Conservation (phyloP, 2,888 invertebrate genomes). For the Phortica magna region DNA sequence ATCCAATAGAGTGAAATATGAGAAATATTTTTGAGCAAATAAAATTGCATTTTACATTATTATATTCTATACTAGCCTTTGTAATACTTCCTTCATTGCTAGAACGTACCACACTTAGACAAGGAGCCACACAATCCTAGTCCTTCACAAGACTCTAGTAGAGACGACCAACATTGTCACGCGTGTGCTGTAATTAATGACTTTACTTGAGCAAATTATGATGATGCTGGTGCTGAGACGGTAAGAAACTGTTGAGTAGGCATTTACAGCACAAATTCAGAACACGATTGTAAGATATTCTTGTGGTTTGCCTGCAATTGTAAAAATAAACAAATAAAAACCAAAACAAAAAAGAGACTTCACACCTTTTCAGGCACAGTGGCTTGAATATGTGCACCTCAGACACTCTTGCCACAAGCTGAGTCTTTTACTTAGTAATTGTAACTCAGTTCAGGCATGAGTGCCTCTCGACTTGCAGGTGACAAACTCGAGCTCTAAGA, state of each 20-base stretch:
- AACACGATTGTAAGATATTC: constrained; percentile 4
- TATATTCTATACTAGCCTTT: too few relatives aligned
- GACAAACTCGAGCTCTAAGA: constrained; percentile 48
- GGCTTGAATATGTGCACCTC: too few relatives aligned
- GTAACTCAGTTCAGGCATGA: constrained; percentile 55
- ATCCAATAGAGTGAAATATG: too few relatives aligned
- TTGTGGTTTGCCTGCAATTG: constrained; percentile 35
- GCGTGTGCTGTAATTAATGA: constrained; percentile 53
- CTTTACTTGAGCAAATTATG: constrained; percentile 28
- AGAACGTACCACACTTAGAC: constrained; percentile 2
- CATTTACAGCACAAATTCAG: neutral
- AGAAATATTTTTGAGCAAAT: too few relatives aligned
- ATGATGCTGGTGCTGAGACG: neutral
- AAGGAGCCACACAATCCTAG: neutral
- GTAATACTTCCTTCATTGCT: neutral
- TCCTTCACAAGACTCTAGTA: neutral
- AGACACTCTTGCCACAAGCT: constrained; percentile 46
- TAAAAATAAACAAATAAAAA: constrained; percentile 13
- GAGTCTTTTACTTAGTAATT: constrained; percentile 65
- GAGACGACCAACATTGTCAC: constrained; percentile 14
- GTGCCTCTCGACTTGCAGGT: constrained; percentile 57
- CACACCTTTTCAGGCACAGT: constrained; percentile 32
- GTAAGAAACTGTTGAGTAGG: neutral
- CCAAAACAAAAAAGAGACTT: constrained; percentile 24
- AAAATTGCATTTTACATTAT: neutral